Conservation (phyloP, 2,113 vertebrate genomes). For the Hippocampus guttulatus region DNA sequence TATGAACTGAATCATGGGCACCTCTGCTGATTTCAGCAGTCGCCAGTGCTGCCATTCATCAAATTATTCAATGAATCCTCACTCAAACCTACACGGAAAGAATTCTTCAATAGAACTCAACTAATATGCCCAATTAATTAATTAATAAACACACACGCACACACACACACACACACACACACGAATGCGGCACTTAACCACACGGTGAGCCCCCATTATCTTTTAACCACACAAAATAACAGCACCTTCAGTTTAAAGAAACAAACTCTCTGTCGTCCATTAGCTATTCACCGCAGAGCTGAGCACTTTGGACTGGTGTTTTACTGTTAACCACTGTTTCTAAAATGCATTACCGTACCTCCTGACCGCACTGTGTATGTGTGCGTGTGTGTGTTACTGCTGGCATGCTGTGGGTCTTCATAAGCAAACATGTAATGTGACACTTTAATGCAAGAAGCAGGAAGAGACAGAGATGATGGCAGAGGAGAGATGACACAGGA, state of each 20-base stretch:
- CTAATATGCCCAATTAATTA: not conserved
- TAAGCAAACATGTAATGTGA: conserved; percentile 41
- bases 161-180: conserved; percentile 3
- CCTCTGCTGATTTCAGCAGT: no score
- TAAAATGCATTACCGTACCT: conserved; percentile 50
- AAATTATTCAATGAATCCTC: no score
- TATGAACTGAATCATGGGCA: no score
- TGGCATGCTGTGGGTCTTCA: conserved; percentile 14
- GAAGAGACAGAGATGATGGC: conserved; percentile 30
- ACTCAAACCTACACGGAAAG: no score
- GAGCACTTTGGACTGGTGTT: conserved; percentile 58
- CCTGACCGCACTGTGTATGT: conserved; percentile 41
- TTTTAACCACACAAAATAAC: conserved; percentile 63
- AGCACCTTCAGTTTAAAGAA: conserved; percentile 56
- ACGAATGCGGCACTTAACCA: conserved; percentile 37
- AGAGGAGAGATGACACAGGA: conserved; percentile 34
- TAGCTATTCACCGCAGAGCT: conserved; percentile 67
- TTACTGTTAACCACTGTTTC: conserved; percentile 65
- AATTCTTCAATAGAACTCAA: no score
- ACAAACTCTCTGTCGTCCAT: conserved; percentile 63
- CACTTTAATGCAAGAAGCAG: conserved; percentile 62
- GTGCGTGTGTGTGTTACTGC: conserved; percentile 3
- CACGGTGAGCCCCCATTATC: conserved; percentile 59
- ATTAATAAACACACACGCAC: not conserved
- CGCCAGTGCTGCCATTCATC: no score